Conservation (phyloP, 2,113 vertebrate species). For the Puntigrus tetrazona region DNA sequence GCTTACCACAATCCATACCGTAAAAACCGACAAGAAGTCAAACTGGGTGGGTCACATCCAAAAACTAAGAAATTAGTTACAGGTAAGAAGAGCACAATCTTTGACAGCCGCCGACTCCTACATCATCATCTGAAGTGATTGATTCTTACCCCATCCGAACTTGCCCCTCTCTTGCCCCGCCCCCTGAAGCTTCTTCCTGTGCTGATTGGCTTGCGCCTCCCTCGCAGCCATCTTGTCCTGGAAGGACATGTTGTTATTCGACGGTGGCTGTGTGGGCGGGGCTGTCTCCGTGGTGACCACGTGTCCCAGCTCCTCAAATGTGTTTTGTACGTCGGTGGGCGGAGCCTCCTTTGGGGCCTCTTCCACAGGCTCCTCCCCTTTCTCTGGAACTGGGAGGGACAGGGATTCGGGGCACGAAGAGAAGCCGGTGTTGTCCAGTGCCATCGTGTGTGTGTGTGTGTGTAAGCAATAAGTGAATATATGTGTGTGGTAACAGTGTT, state of each 20-base stretch:
- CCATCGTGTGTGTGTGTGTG: slow-evolving; percentile 54
- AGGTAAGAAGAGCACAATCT: not conserved
- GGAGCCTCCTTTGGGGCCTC: slow-evolving; percentile 62
- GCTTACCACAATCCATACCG: not conserved
- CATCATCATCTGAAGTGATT: not conserved
- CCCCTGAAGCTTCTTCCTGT: slow-evolving; percentile 66
- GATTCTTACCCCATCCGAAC: slow-evolving; percentile 78
- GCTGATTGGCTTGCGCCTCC: slow-evolving; percentile 69
- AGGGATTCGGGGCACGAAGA: slow-evolving; percentile 59
- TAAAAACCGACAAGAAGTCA: not conserved
- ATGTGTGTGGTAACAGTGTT: slow-evolving; percentile 45
- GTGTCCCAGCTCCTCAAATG: slow-evolving; percentile 72
- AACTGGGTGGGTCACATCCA: not conserved
- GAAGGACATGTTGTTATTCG: slow-evolving; percentile 72
- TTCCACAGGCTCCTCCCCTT: slow-evolving; percentile 65
- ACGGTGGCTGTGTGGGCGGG: slow-evolving; percentile 47
- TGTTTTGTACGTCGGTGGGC: slow-evolving; percentile 62
- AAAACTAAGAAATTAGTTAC: not conserved
- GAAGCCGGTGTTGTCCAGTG: slow-evolving; percentile 72
- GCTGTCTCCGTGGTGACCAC: slow-evolving; percentile 72
- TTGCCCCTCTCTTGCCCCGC: slow-evolving; percentile 72
- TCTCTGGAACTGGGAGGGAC: slow-evolving; percentile 64
- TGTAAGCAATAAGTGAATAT: not conserved
- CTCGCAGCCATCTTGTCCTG: slow-evolving; percentile 76
- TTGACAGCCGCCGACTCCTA: not conserved